phyloP scores from a whole-genome alignment of 2,797 vertebrate species.

The Tiaroga cobitis region DNA sequence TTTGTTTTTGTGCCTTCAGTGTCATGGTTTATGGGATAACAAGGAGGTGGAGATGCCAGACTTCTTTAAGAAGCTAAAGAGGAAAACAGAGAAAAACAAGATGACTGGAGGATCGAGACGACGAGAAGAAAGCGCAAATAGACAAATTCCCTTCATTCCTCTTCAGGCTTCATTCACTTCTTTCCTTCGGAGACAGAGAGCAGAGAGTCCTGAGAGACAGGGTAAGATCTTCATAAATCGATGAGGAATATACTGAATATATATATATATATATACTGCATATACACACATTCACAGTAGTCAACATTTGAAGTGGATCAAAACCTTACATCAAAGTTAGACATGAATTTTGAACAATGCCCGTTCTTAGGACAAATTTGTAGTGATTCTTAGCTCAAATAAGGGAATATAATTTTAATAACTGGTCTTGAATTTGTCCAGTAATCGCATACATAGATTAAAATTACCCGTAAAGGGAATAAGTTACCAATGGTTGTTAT shows the following conservation, averaged over 20 bases:
- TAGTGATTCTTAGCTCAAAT: too few relatives aligned
- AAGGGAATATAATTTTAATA: too few relatives aligned
- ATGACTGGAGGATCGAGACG: conserved; percentile 64
- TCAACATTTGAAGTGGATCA: too few relatives aligned
- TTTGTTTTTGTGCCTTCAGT: conserved; percentile 63
- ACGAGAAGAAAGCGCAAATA: conserved; percentile 48
- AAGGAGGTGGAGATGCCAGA: conserved; percentile 79
- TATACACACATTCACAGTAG: neutral
- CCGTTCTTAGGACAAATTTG: too few relatives aligned
- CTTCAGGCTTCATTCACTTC: conserved; percentile 72
- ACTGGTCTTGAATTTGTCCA: too few relatives aligned
- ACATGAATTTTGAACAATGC: too few relatives aligned
- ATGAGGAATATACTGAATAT: neutral
- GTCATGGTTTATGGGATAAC: conserved; percentile 84
- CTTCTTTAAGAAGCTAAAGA: conserved; percentile 79
- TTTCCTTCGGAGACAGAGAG: conserved; percentile 65
- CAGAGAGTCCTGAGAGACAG: conserved; percentile 40
- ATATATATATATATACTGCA: too few relatives aligned
- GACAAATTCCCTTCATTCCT: conserved; percentile 71
- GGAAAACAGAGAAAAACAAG: conserved; percentile 76
- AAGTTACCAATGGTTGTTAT: too few relatives aligned
- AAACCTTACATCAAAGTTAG: too few relatives aligned
- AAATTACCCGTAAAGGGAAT: too few relatives aligned
- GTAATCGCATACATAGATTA: too few relatives aligned
- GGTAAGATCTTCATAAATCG: neutral